Base-by-base conservation (phyloP, 2,888 invertebrate genomes). In the Pristionchus maxplancki region DNA sequence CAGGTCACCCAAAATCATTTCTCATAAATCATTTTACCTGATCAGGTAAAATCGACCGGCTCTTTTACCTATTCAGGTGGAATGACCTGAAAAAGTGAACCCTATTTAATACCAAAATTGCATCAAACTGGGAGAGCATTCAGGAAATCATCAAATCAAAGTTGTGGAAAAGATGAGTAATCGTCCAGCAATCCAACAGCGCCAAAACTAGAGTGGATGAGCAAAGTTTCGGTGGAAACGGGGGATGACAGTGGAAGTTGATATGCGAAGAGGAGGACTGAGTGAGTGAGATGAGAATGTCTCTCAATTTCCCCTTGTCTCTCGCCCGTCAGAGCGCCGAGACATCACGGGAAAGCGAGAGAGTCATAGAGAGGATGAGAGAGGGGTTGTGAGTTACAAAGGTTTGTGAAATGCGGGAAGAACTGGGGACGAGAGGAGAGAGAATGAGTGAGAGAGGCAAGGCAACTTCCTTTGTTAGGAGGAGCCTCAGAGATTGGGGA, bases 381-480 rank as follows among this genome's bases (percentile, higher is more conserved):
- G 24, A 82, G 50, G 44, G 53, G 48, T 24, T 17, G 44, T 8
- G 44, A 34, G 37, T 34, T 37, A 37, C 34, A 13, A 28, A 37
- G 37, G 71, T 15, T 71, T 31, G 37, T 71, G 31, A 71, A n/a
- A 78, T 9, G 34, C 28, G 24, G 71, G 5, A 11, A 78, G n/a
- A 37, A 34, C 28, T 17, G 40, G 31, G 64, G 28, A 37, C 2
- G 58, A n/a, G 62, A 31, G 40, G 82, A 37, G 62, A 37, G 24
- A 31, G 34, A 58, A 53, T 62, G 64, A 31, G n/a, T 62, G 40
- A 50, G 58, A 83, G 85, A 53, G 82, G 53, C 71, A 34, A 53
- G 82, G 53, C 71, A 34, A 71, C 71, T 71, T 71, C 71, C 71
- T 71, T 71, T 71, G 71, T 71, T 71, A 71, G 71, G 37, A 37